Conservation (phyloP, 2,888 invertebrate genomes). For the Dicranocentrus wangi region DNA sequence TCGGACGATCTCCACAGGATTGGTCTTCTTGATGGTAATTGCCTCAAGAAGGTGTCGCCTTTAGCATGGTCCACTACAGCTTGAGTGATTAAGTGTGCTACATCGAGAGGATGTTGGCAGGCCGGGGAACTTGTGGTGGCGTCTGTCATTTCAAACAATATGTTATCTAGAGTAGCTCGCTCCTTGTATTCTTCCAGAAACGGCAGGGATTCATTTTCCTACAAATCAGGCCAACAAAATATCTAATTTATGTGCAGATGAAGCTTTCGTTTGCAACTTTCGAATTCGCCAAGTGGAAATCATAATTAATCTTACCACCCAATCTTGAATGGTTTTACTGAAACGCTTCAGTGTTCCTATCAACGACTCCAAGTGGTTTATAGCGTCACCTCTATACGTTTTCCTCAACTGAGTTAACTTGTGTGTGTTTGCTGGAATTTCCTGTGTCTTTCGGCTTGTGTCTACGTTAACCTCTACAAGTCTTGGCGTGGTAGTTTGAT, state of each 20-base stretch:
- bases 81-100: conserved; percentile 2
- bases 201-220: conserved; percentile 25
- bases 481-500: too few relatives aligned
- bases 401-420: neutral
- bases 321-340: conserved; percentile 14
- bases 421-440: neutral
- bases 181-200: conserved; percentile 31
- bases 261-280: too few relatives aligned
- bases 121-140: neutral
- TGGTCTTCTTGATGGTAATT: neutral
- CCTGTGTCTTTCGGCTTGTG: neutral
- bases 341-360: conserved; percentile 26
- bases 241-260: neutral
- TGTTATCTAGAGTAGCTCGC: neutral
- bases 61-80: neutral
- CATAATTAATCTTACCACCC: conserved; percentile 34
- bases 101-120: conserved; percentile 1
- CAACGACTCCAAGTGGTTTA: conserved; percentile 7
- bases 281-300: too few relatives aligned
- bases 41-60: neutral
- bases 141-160: conserved; percentile 19
- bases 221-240: neutral
- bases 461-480: neutral
- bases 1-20: conserved; percentile 28
- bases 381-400: conserved; percentile 1